Evolutionary conservation across 1,140 invertebrate species (phyloP).

Genomic region (Caerostris darwini): DNA sequence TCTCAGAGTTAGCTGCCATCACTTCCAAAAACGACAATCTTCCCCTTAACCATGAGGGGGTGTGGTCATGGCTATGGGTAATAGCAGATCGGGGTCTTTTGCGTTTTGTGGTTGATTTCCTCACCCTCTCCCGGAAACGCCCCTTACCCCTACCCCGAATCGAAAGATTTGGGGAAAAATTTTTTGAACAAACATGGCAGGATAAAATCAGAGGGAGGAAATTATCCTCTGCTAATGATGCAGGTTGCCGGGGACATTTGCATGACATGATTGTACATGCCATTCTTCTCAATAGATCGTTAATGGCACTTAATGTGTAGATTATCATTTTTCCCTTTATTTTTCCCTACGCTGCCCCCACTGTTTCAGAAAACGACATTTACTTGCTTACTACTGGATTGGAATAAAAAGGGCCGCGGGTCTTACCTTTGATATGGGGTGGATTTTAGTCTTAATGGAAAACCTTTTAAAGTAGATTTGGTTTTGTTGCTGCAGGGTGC

Average conservation of each 20-base stretch:
- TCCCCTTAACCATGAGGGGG: background rate
- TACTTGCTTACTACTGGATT: slow-evolving; percentile 13
- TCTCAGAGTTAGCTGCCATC: background rate
- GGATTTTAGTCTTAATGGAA: slow-evolving; percentile 59
- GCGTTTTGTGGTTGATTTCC: slow-evolving; percentile 39
- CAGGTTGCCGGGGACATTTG: slow-evolving; percentile 44
- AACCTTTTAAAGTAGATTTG: slow-evolving; percentile 51
- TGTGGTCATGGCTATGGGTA: slow-evolving; percentile 25
- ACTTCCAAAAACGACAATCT: background rate
- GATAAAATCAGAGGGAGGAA: slow-evolving; percentile 48
- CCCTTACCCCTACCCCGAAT: background rate
- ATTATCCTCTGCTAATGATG: slow-evolving; percentile 68
- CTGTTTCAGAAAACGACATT: background rate
- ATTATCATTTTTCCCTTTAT: slow-evolving; percentile 55
- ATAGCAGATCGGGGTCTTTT: slow-evolving; percentile 36
- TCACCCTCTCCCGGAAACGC: background rate
- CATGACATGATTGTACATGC: slow-evolving; percentile 55
- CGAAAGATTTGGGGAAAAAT: background rate
- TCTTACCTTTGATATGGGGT: slow-evolving; percentile 46
- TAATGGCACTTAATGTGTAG: slow-evolving; percentile 72
- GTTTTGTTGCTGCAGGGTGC: background rate
- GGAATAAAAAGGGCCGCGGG: slow-evolving; percentile 55
- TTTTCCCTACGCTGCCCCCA: background rate
- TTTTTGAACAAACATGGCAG: slow-evolving; percentile 32
- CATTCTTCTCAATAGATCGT: slow-evolving; percentile 57